Evolutionary conservation across 2,113 vertebrate species (phyloP).

Genomic region (Rhadina sibilatrix): DNA sequence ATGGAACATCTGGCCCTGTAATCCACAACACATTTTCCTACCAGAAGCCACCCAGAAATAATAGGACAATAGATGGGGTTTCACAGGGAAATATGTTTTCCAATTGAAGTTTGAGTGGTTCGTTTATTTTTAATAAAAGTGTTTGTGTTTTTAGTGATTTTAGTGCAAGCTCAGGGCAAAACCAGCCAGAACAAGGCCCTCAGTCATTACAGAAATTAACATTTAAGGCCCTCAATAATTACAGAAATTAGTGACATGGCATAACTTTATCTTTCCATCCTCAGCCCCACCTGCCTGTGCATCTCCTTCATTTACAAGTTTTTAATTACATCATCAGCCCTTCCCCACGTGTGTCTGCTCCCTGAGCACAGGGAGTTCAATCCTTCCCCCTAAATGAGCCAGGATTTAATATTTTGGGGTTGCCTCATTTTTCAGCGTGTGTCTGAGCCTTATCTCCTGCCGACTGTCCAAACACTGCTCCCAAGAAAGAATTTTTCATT

Average conservation of each 20-base stretch:
- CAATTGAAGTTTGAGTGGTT: background rate
- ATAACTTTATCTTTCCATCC: background rate
- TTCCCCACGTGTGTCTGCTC: background rate
- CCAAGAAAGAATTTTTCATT: constrained; percentile 51
- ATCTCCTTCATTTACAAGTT: background rate
- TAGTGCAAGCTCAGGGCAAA: background rate
- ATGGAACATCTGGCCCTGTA: background rate
- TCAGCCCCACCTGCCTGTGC: background rate
- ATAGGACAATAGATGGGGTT: background rate
- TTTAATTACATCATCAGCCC: background rate
- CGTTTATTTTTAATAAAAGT: background rate
- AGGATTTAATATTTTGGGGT: background rate
- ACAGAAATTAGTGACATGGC: background rate
- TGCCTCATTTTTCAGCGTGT: background rate
- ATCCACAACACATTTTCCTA: background rate
- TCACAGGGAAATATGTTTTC: background rate
- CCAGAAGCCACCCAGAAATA: background rate
- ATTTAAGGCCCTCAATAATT: background rate
- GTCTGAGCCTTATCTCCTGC: constrained; percentile 52
- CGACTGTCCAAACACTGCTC: constrained; percentile 34
- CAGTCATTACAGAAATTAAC: background rate
- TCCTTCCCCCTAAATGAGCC: background rate
- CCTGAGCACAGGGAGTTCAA: background rate
- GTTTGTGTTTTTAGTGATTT: background rate
- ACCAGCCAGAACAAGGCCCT: background rate